These are phyloP conservation scores for Drosophila tani DNA, from an alignment of 1,140 invertebrate species.

Conservation along the genomic window DNA sequence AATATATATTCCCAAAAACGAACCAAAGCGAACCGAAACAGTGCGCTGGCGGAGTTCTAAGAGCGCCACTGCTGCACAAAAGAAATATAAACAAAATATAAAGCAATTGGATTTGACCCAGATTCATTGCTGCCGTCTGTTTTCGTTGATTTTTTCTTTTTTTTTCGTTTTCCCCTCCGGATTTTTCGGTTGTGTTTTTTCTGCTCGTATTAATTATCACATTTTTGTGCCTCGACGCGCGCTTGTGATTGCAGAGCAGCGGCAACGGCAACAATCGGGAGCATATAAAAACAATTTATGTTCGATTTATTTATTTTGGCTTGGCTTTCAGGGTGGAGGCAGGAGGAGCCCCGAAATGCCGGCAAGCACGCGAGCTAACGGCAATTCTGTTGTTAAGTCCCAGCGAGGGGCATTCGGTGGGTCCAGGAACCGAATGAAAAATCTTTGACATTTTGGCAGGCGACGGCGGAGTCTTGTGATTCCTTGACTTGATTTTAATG, in stretches of 20 bases:
- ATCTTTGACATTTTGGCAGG: constrained; percentile 70
- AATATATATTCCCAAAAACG: constrained; percentile 30
- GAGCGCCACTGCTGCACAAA: constrained; percentile 56
- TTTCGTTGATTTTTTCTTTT: constrained; percentile 29
- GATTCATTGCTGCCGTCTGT: constrained; percentile 49
- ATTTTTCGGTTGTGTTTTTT: constrained; percentile 26
- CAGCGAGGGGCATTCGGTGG: constrained; percentile 13
- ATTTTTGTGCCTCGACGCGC: constrained; percentile 55
- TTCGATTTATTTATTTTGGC: constrained; percentile 66
- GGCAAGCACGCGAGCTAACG: constrained; percentile 73
- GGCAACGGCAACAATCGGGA: constrained; percentile 30
- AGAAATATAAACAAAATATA: constrained; percentile 71
- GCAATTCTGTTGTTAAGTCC: constrained; percentile 41
- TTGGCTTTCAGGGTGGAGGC: constrained; percentile 18
- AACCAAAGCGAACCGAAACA: constrained; percentile 10
- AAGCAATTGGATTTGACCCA: constrained; percentile 75
- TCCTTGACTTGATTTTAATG: constrained; percentile 73
- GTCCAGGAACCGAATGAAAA: constrained; percentile 31
- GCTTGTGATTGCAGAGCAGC: constrained; percentile 55
- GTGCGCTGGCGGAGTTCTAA: constrained; percentile 46
- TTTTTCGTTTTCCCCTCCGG: not conserved
- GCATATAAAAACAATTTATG: constrained; percentile 51
- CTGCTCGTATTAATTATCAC: constrained; percentile 75
- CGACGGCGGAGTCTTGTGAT: constrained; percentile 35
- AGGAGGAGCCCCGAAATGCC: constrained; percentile 21